Base-by-base conservation (phyloP, 37 sponge, comb jelly and placozoan genomes). In the Spongia lamella region DNA sequence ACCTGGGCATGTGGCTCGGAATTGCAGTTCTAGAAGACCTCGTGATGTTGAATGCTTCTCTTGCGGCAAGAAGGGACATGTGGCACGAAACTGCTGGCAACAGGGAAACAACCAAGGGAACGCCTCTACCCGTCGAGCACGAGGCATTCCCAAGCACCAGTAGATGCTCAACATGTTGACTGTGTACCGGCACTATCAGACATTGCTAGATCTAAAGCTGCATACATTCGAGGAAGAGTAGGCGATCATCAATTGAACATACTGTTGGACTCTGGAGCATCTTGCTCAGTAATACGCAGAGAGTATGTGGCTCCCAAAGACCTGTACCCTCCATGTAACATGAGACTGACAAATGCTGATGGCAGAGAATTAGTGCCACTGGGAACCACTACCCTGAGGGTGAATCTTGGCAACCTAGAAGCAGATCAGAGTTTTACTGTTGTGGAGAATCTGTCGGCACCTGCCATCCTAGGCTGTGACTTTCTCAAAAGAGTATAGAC, bases 401-500 rank as follows among this genome's bases (percentile, higher is more conserved):
- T 63, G 4, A 4, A 7, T 1, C 3, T 63, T 20, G 2, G 2
- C 64, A 63, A 7, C 32, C 64, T 63, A 2, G 7, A 2, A 2
- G 7, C 64, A 5, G 1, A 3, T 7, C 64, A 63, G 26, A 63
- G 19, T 1, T 63, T 63, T 9, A 35, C 32, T 3, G 64, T 63
- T 20, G 64, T 63, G 32, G 64, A 63, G 7, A 31, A 7, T 7
- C 31, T 63, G 19, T 63, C 64, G 32, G 64, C 32, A 2, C 64
- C 64, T 2, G 64, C 32, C 26, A 63, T 63, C 20, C 64, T 63
- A 7, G 64, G 64, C 2, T 63, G 64, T 7, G 64, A 63, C 32
- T 63, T 63, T 24, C 64, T 63, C 2, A 63, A 31, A 9, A 63
- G 33, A n/a, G n/a, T n/a, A n/a, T n/a, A n/a, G n/a, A n/a, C n/a